Base-by-base conservation (phyloP, 1,140 invertebrate species). In the Battus philenor region DNA sequence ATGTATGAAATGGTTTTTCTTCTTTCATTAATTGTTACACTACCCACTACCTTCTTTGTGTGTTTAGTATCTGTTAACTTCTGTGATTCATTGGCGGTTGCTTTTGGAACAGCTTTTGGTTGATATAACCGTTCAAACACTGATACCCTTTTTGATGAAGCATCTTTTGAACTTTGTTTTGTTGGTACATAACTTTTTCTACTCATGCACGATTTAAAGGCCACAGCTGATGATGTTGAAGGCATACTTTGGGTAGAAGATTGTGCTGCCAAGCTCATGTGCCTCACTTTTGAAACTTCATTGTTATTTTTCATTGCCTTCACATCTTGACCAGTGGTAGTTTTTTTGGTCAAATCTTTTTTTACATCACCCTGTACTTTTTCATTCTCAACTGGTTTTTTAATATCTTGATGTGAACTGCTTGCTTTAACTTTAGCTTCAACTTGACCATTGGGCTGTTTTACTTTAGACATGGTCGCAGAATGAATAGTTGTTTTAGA, bases 111-210 rank as follows among this genome's bases (percentile, higher is more conserved):
- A 1, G 46, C 5, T 59, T 80, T 85, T 0, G 78, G 79, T 58
- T 85, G 81, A 41, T 81, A 82, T 0, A 85, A 44, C 13, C 81
- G 50, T n/a, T 82, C 77, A 57, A 82, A 85, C 0, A 85, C 78
- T 1, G 77, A 75, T 41, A 56, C 30, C 3, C 13, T n/a, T 29
- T 26, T 41, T 4, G 36, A 13, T 15, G 10, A 13, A 8, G 15
- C 20, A 49, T 62, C 49, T 26, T 31, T 30, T 26, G 38, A 18
- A 31, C 47, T 45, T 44, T 46, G 30, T 47, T 55, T 59, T 33
- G 50, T 15, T 8, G 51, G 50, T 16, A 46, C 34, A 4, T 59
- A 13, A 30, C 36, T 64, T 45, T 65, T 69, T 38, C 52, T 58
- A 33, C 44, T 27, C 10, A 5, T 2, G 10, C 16, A 55, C 11